A percentile compares a stretch with the other conserved stretches of the same genome.
phyloP scores from a whole-genome alignment of 2,113 vertebrate genomes.

The Fulmarus glacialis region DNA sequence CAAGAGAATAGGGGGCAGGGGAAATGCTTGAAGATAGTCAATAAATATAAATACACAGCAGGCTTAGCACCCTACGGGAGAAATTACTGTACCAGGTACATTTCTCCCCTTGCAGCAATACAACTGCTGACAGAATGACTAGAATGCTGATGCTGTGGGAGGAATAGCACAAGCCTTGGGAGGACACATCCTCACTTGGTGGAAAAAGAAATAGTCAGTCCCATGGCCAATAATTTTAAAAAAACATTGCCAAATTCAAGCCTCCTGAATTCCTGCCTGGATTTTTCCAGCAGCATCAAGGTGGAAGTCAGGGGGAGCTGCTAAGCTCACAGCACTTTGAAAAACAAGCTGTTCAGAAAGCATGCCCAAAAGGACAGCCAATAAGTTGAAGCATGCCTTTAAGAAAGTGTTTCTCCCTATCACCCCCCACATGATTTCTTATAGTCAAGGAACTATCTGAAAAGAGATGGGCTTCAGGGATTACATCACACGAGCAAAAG shows the following conservation, averaged over 20 bases:
- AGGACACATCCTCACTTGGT: neutral
- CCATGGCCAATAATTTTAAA: neutral
- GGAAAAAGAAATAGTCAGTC: neutral
- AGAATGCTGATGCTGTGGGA: constrained; percentile 32
- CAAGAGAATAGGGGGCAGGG: neutral
- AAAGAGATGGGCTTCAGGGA: neutral
- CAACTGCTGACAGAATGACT: neutral
- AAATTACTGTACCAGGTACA: neutral
- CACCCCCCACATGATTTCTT: neutral
- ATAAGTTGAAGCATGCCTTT: neutral
- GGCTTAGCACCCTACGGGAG: neutral
- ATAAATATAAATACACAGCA: constrained; percentile 16
- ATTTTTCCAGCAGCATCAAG: neutral
- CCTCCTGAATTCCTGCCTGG: neutral
- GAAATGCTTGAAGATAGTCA: neutral
- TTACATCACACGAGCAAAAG: neutral
- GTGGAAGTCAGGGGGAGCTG: neutral
- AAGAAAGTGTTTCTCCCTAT: neutral
- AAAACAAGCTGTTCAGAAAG: neutral
- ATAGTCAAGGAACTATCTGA: neutral
- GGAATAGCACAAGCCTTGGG: neutral
- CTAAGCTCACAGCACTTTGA: neutral
- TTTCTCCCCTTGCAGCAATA: neutral
- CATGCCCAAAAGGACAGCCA: neutral
- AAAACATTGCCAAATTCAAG: neutral